Evolutionary conservation across 2,113 vertebrate species (phyloP), one percentile per base, ranked within the genome.

Genomic region (Crotalus tigris): DNA sequence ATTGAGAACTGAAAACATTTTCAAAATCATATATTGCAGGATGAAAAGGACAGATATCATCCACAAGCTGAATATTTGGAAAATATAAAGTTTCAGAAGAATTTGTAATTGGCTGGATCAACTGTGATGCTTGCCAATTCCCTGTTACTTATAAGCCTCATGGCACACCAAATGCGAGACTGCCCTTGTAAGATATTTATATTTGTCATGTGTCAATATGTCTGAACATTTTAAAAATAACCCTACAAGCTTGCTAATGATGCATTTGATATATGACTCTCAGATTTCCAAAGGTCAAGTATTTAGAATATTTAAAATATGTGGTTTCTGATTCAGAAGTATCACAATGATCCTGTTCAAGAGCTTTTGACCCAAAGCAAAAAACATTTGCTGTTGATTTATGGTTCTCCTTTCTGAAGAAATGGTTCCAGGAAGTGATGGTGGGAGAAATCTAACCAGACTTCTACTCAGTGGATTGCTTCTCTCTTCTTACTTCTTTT

Each of bases 181-280:
- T 91, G 64, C 88, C 91, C 90, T n/a, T 46, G 0, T 0, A 9
- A 93, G 87, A 55, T 91, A 93, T 94, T 95, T 94, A 55, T 44
- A 64, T 55, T 88, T 92, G 39, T 21, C 64, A 75, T 23, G 69
- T 19, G 11, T 94, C 92, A 94, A 94, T 13, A 87, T 81, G 94
- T 95, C 90, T 94, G 58, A 87, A 5, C 21, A 93, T 90, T 46
- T 95, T 95, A 81, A 95, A 96, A 95, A 95, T 92, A 97, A 92
- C 93, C 90, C 81, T 21, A 90, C 92, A 92, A 91, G 85, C 85
- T 94, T 93, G 61, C 90, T 93, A 54, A 90, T 90, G 92, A 59
- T 85, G 90, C 49, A 86, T 57, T 91, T 92, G 93, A 90, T 92
- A 75, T 75, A 29, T 53, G 90, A 86, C 57, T 59, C 61, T 49